Evolutionary conservation across 2,113 vertebrate species (phyloP).

Genomic region (Oncorhynchus masou): DNA sequence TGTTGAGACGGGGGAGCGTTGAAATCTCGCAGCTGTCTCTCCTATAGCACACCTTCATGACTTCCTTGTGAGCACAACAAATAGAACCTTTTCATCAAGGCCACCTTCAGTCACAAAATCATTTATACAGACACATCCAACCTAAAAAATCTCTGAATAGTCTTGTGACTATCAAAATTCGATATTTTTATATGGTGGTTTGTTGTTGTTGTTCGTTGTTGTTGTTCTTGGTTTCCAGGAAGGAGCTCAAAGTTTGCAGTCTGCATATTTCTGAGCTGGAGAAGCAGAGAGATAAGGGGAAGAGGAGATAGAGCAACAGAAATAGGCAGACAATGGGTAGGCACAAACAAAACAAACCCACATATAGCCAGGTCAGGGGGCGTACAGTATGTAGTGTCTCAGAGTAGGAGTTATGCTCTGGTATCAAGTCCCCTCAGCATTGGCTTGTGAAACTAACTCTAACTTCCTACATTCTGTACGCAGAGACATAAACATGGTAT

Average conservation of each 20-base stretch:
- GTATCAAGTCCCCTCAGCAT: no score
- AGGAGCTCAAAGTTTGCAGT: constrained; percentile 71
- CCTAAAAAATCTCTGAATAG: neutral
- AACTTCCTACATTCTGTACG: no score
- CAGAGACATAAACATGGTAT: no score
- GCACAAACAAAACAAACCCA: constrained; percentile 31
- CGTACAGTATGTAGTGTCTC: no score
- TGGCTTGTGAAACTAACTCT: no score
- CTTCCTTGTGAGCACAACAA: constrained; percentile 27
- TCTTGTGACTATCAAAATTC: neutral
- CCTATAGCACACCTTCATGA: constrained; percentile 36
- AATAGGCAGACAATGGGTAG: constrained; percentile 74
- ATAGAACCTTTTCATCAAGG: constrained; percentile 6
- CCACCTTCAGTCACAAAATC: constrained; percentile 3
- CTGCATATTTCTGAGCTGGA: constrained; percentile 63
- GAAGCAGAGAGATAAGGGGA: constrained; percentile 74
- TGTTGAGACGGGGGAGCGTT: constrained; percentile 12
- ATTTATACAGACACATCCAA: neutral
- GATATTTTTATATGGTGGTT: constrained; percentile 3
- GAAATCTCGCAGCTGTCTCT: constrained; percentile 19
- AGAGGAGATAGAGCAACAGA: constrained; percentile 63
- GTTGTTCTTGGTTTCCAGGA: constrained; percentile 47
- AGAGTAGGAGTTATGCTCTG: no score
- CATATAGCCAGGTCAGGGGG: neutral
- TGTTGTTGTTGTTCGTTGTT: constrained; percentile 2